Conservation (phyloP, 2,888 invertebrate genomes). For the Scotopteryx bipunctaria region DNA sequence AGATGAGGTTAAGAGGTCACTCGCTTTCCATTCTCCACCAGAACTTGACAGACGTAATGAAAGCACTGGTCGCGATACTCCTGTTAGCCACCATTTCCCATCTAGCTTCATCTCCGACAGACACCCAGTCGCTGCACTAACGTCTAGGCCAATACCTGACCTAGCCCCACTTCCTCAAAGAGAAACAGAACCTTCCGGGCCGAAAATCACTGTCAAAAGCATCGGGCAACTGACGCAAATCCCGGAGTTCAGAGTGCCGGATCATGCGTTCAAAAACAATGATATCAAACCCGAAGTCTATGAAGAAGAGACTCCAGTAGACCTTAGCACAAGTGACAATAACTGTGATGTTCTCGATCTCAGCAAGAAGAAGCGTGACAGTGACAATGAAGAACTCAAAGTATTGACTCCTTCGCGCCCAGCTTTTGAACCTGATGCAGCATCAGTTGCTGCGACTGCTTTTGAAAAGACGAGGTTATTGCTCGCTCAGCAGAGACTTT, state of each 20-base stretch:
- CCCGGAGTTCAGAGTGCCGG: conserved; percentile 73
- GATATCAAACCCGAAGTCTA: conserved; percentile 65
- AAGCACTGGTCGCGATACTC: conserved; percentile 67
- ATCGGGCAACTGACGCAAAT: conserved; percentile 85
- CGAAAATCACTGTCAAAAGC: conserved; percentile 85
- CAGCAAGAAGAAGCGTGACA: conserved; percentile 87
- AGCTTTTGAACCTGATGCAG: conserved; percentile 66
- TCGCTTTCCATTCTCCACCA: conserved; percentile 81
- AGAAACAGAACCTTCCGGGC: conserved; percentile 66
- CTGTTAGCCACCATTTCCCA: conserved; percentile 67
- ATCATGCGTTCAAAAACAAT: conserved; percentile 60
- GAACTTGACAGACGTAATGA: conserved; percentile 75
- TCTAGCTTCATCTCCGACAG: conserved; percentile 74
- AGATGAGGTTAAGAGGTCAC: conserved; percentile 82
- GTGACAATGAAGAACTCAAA: conserved; percentile 65
- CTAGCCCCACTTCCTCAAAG: conserved; percentile 57
- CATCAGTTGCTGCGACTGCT: conserved; percentile 65
- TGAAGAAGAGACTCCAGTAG: conserved; percentile 85
- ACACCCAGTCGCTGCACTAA: conserved; percentile 68
- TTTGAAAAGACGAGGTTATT: conserved; percentile 84
- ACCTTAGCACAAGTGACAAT: conserved; percentile 86
- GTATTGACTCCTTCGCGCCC: conserved; percentile 68
- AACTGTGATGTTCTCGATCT: conserved; percentile 90
- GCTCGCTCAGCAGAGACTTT: conserved; percentile 86
- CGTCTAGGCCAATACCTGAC: conserved; percentile 66